These are phyloP conservation scores for Pyrocoelia pectoralis DNA, from an alignment of 2,888 invertebrate genomes.

Conservation along the genomic window DNA sequence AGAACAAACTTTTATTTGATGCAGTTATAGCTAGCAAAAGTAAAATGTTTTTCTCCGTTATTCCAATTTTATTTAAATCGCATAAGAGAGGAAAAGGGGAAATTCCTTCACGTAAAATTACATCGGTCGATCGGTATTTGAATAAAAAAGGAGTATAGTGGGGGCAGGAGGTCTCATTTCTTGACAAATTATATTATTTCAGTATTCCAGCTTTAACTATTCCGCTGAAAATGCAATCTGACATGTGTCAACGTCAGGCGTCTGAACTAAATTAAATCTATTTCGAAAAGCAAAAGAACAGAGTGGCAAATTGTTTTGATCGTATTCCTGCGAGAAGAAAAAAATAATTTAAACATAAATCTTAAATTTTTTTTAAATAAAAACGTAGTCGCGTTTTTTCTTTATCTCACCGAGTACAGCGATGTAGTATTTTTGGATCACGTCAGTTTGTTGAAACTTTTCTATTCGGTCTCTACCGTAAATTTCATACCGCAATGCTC, in stretches of 20 bases:
- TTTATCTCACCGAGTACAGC: slow-evolving; percentile 21
- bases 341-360: slow-evolving; percentile 23
- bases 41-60: slow-evolving; percentile 16
- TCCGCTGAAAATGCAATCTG: slow-evolving; percentile 34
- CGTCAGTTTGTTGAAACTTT: slow-evolving; percentile 24
- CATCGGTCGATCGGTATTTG: slow-evolving; percentile 21
- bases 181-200: slow-evolving; percentile 35
- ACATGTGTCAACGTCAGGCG: slow-evolving; percentile 36
- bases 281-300: slow-evolving; percentile 30
- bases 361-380: slow-evolving; percentile 17
- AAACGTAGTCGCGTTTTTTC: slow-evolving; percentile 10
- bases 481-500: slow-evolving; percentile 45
- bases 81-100: slow-evolving; percentile 10
- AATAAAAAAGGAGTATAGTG: slow-evolving; percentile 19
- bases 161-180: slow-evolving; percentile 30
- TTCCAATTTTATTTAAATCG: slow-evolving; percentile 21
- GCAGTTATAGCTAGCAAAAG: slow-evolving; percentile 22
- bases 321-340: slow-evolving; percentile 10
- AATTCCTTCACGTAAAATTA: slow-evolving; percentile 9
- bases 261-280: slow-evolving; percentile 35
- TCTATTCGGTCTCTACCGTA: slow-evolving; percentile 36
- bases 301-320: slow-evolving; percentile 27
- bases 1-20: slow-evolving; percentile 27
- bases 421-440: slow-evolving; percentile 30
- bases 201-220: slow-evolving; percentile 34